Evolutionary conservation across 2,888 invertebrate genomes (phyloP).

Genomic region (Aleiodes leptofemur): DNA sequence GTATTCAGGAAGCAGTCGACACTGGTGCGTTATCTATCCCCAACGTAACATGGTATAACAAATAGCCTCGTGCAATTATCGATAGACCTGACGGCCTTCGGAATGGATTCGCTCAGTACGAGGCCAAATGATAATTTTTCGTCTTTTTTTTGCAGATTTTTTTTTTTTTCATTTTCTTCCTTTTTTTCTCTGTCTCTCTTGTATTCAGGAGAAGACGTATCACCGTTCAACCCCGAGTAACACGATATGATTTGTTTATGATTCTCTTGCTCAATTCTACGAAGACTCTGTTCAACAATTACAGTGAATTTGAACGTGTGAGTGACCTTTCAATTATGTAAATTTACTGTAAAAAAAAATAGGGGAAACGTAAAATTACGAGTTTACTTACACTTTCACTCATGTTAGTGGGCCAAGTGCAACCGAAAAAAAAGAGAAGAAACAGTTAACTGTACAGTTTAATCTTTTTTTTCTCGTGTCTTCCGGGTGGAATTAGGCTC

Average conservation of each 20-base stretch:
- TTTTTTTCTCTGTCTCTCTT: slow-evolving; percentile 33
- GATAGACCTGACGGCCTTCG: slow-evolving; percentile 65
- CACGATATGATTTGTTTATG: slow-evolving; percentile 32
- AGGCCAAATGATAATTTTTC: slow-evolving; percentile 65
- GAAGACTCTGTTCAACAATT: slow-evolving; percentile 46
- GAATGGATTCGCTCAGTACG: slow-evolving; percentile 63
- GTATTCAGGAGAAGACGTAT: slow-evolving; percentile 49
- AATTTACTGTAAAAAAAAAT: background rate
- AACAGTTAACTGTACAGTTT: slow-evolving; percentile 50
- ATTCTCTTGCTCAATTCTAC: slow-evolving; percentile 26
- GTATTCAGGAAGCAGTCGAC: slow-evolving; percentile 33
- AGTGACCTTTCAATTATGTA: slow-evolving; percentile 35
- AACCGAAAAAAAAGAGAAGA: slow-evolving; percentile 51
- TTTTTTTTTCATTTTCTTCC: slow-evolving; percentile 49
- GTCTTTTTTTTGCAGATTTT: slow-evolving; percentile 2
- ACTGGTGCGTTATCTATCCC: slow-evolving; percentile 27
- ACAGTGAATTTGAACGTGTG: slow-evolving; percentile 43
- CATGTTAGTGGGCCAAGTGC: slow-evolving; percentile 62
- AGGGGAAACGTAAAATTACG: slow-evolving; percentile 7
- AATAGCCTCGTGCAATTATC: slow-evolving; percentile 56
- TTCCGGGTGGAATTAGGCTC: slow-evolving; percentile 7
- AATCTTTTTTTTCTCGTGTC: slow-evolving; percentile 15
- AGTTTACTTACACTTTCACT: slow-evolving; percentile 63
- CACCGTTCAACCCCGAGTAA: slow-evolving; percentile 40
- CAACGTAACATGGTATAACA: slow-evolving; percentile 54